phyloP scores from a whole-genome alignment of 2,797 vertebrate genomes.

The Meriones psammophilus region DNA sequence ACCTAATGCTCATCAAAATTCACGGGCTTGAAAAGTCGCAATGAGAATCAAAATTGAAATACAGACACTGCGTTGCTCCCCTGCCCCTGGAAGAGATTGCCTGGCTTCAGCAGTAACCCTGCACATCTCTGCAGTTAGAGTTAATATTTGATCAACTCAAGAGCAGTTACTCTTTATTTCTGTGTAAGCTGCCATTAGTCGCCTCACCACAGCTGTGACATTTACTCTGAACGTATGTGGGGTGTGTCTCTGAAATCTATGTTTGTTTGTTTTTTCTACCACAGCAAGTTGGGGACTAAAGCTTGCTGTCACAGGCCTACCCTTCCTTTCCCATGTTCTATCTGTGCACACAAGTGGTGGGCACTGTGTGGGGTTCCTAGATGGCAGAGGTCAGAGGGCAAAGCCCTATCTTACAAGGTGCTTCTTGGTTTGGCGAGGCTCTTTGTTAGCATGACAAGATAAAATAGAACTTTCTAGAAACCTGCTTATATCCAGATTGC shows the following conservation, averaged over 20 bases:
- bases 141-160: slow-evolving; percentile 16
- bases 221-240: not conserved
- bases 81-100: not conserved
- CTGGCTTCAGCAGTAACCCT: not conserved
- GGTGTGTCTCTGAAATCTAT: not conserved
- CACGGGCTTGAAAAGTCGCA: not conserved
- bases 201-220: not conserved
- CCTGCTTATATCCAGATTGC: not conserved
- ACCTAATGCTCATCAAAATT: not conserved
- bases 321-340: not conserved
- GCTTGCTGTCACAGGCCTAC: accelerated
- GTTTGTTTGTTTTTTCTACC: not conserved
- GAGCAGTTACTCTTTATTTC: not conserved
- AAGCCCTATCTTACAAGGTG: not conserved
- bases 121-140: not conserved
- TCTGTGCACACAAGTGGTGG: accelerated
- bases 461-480: slow-evolving; percentile 11
- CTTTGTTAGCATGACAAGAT: not conserved
- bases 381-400: not conserved
- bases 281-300: too few species aligned
- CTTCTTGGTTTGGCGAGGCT: not conserved
- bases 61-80: not conserved
- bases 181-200: not conserved
- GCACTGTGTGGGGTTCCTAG: accelerated
- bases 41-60: not conserved